Conservation (phyloP, 2,888 invertebrate species). For the Hypercompe scribonia region DNA sequence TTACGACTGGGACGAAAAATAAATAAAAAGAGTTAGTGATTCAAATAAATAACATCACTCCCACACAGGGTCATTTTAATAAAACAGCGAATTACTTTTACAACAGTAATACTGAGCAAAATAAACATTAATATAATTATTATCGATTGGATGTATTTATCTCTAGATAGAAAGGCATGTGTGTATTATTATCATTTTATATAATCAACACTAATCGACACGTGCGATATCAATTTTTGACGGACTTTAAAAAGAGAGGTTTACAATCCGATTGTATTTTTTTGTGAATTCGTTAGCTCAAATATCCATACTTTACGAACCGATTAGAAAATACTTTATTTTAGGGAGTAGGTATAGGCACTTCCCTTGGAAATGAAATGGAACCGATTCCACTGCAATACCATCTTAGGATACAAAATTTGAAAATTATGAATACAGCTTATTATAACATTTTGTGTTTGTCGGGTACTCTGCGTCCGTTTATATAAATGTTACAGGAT, state of each 20-base stretch:
- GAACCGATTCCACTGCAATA: no score
- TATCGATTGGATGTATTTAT: not conserved
- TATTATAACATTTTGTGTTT: no score
- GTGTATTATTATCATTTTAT: not conserved
- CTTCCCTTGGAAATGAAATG: no score
- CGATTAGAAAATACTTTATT: not conserved
- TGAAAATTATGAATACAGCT: not conserved
- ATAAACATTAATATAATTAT: not conserved
- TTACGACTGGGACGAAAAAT: slow-evolving; percentile 13
- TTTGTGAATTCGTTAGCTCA: not conserved
- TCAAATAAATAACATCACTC: slow-evolving; percentile 5
- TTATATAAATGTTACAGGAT: no score
- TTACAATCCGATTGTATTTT: not conserved
- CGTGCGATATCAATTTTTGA: not conserved
- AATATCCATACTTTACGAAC: not conserved
- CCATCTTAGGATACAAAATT: not conserved
- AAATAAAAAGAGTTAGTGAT: slow-evolving; percentile 15
- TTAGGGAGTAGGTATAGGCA: not conserved
- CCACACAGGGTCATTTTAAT: slow-evolving; percentile 1
- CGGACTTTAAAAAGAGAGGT: not conserved
- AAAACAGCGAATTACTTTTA: slow-evolving; percentile 1
- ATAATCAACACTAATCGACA: not conserved
- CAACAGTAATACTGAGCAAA: not conserved
- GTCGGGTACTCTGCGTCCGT: no score
- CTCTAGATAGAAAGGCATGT: not conserved